These are phyloP conservation scores for Akabosia matsudoensis DNA, from an alignment of 1,140 invertebrate genomes.

Conservation along the genomic window DNA sequence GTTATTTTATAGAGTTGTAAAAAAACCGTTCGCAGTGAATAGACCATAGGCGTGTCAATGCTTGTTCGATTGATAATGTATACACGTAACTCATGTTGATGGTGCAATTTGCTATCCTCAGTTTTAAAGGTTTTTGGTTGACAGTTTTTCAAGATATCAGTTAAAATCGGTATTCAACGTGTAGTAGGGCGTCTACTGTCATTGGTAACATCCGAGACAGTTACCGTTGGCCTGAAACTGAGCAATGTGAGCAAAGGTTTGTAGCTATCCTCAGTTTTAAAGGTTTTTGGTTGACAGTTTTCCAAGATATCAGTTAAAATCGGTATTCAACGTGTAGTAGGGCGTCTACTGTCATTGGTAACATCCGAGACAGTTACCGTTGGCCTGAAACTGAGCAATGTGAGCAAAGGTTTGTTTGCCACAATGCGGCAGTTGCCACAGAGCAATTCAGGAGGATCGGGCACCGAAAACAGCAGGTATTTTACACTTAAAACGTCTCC, in stretches of 20 bases:
- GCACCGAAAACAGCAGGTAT: conserved; percentile 17
- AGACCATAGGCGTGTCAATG: too few relatives aligned
- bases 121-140: too few relatives aligned
- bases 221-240: conserved; percentile 8
- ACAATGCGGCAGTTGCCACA: conserved; percentile 17
- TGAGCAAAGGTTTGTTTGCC: conserved; percentile 14
- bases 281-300: neutral
- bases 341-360: conserved; percentile 7
- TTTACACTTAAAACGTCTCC: too few relatives aligned
- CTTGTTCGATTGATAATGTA: too few relatives aligned
- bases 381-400: conserved; percentile 8
- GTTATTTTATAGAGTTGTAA: too few relatives aligned
- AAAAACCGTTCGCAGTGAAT: too few relatives aligned
- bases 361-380: conserved; percentile 18
- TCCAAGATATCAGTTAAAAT: neutral
- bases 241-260: conserved; percentile 20
- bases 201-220: conserved; percentile 14
- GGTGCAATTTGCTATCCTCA: too few relatives aligned
- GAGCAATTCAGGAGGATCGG: neutral
- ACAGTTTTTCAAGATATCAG: too few relatives aligned
- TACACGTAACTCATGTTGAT: too few relatives aligned
- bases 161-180: conserved; percentile 8
- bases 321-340: neutral
- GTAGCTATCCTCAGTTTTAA: too few relatives aligned
- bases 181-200: neutral